These are phyloP conservation scores for Brotula barbata DNA, from an alignment of 2,797 vertebrate species.

Conservation along the genomic window DNA sequence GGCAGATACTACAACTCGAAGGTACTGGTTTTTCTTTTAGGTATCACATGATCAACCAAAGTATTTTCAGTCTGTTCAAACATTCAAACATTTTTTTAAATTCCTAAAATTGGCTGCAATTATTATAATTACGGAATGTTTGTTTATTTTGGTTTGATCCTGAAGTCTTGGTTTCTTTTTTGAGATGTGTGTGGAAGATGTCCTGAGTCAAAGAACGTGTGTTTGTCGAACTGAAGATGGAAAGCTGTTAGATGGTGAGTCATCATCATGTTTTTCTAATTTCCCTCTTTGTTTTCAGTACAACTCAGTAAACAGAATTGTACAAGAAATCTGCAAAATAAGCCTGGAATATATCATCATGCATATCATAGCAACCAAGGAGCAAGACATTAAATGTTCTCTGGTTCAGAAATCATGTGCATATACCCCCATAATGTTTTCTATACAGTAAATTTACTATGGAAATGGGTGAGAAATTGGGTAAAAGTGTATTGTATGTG, in stretches of 20 bases:
- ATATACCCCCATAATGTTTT: background rate
- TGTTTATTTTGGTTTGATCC: no score
- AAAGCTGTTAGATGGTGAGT: conserved; percentile 84
- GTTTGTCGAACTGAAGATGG: conserved; percentile 89
- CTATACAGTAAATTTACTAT: background rate
- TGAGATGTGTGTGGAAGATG: conserved; percentile 90
- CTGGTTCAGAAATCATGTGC: background rate
- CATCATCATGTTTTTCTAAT: background rate
- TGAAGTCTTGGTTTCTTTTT: background rate
- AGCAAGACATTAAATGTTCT: background rate
- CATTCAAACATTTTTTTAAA: background rate
- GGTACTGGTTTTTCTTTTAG: conserved; percentile 65
- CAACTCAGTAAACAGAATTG: background rate
- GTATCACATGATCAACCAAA: background rate
- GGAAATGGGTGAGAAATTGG: background rate
- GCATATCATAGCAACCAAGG: background rate
- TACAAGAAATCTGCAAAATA: conserved; percentile 1
- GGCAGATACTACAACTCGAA: conserved; percentile 93
- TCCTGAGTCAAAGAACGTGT: conserved; percentile 81
- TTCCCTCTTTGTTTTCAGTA: background rate
- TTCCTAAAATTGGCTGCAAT: background rate
- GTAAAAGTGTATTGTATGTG: background rate
- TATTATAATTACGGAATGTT: no score
- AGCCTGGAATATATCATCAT: no score
- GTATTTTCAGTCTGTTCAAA: no score